phyloP scores from a whole-genome alignment of 2,888 invertebrate genomes.

The Drosophila monieri region DNA sequence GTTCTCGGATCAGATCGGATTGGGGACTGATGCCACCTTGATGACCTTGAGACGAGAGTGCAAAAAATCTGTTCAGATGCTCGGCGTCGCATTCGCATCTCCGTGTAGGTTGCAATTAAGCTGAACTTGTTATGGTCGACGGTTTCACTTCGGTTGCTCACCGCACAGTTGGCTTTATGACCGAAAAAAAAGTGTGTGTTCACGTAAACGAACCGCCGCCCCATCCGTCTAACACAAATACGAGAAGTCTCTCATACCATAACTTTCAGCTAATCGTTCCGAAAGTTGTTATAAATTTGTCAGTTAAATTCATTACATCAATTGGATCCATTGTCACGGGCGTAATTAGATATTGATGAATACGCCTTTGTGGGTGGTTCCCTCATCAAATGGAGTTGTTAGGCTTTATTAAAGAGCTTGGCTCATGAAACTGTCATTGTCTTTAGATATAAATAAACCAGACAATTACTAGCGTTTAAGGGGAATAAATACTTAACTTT shows the following conservation, averaged over 20 bases:
- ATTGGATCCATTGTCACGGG: conserved; percentile 37
- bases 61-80: conserved; percentile 56
- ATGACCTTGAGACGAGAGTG: conserved; percentile 69
- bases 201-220: conserved; percentile 44
- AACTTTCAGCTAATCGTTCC: conserved; percentile 43
- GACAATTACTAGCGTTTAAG: not conserved
- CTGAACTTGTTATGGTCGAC: conserved; percentile 66
- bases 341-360: conserved; percentile 45
- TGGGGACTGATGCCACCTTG: conserved; percentile 8
- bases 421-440: not conserved
- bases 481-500: too few species aligned
- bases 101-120: conserved; percentile 75
- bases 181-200: conserved; percentile 51
- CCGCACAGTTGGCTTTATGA: conserved; percentile 50
- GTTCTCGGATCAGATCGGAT: conserved; percentile 6
- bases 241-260: not conserved
- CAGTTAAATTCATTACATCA: conserved; percentile 42
- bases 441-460: not conserved
- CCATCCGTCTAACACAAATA: conserved; percentile 15
- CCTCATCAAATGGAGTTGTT: not conserved
- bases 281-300: conserved; percentile 54
- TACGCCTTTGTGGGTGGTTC: conserved; percentile 25
- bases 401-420: not conserved
- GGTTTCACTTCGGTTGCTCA: conserved; percentile 51
- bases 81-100: conserved; percentile 28